Conservation (phyloP, 2,113 vertebrate species). For the Sander lucioperca region DNA sequence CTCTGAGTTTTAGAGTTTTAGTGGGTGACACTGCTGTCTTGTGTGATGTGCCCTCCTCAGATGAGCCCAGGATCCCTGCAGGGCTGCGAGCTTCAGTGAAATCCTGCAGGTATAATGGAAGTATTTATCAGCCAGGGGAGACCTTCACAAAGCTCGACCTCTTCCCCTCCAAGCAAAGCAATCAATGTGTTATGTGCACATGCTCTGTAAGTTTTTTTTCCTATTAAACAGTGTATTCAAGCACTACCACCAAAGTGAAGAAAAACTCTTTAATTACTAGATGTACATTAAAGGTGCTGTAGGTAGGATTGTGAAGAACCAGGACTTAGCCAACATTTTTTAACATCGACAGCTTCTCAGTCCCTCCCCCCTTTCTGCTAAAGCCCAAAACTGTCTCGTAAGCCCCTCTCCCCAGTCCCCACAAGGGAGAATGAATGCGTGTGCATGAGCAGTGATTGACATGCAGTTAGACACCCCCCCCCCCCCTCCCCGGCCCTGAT, state of each 20-base stretch:
- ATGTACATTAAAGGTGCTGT: no score
- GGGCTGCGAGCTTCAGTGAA: slow-evolving; percentile 87
- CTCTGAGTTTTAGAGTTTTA: neutral
- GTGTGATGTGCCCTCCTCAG: slow-evolving; percentile 36
- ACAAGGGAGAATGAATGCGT: no score
- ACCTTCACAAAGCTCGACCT: slow-evolving; percentile 90
- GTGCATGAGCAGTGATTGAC: no score
- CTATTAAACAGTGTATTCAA: neutral
- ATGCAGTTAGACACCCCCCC: no score
- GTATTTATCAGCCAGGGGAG: slow-evolving; percentile 90
- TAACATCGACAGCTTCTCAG: no score
- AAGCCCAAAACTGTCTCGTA: no score
- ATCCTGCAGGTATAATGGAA: slow-evolving; percentile 92
- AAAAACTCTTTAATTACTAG: neutral
- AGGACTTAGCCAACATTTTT: no score
- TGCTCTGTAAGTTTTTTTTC: slow-evolving; percentile 88
- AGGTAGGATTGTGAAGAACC: no score
- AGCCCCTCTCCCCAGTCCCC: no score
- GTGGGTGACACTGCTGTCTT: neutral
- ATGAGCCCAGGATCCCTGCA: slow-evolving; percentile 88
- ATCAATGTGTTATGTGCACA: slow-evolving; percentile 95
- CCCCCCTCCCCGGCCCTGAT: no score
- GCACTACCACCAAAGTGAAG: neutral
- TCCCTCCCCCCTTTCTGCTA: no score
- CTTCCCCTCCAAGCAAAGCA: slow-evolving; percentile 89